Conservation (phyloP, 35 echinoderm and acorn worm genomes). For the Apostichopus californicus region DNA sequence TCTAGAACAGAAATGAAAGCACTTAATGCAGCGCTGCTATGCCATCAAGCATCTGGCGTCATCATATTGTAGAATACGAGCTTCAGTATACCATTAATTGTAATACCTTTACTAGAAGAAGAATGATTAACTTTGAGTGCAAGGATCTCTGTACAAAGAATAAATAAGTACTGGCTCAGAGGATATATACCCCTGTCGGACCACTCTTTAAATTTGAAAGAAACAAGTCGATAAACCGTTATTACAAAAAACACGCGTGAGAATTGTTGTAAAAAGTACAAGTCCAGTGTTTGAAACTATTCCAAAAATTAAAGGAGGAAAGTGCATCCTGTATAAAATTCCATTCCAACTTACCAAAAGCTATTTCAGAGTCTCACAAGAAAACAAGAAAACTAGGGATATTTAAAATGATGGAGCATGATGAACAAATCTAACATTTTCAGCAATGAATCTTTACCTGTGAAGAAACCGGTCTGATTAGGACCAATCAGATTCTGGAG, state of each 20-base stretch:
- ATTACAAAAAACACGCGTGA: slow-evolving; percentile 25
- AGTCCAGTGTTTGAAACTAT: slow-evolving; percentile 43
- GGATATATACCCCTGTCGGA: not conserved
- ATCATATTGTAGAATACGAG: not conserved
- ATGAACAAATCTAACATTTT: slow-evolving; percentile 25
- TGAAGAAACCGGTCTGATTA: slow-evolving; percentile 15
- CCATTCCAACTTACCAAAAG: no score
- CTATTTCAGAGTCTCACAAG: no score
- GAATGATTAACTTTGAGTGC: not conserved
- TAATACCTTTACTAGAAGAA: not conserved
- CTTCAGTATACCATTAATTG: not conserved
- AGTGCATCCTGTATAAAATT: no score
- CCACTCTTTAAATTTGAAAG: slow-evolving; percentile 9
- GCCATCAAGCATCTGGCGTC: not conserved
- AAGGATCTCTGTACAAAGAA: no score
- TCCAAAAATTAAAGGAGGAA: slow-evolving; percentile 36
- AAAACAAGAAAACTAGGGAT: no score
- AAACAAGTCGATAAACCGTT: slow-evolving; percentile 18
- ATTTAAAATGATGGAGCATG: not conserved
- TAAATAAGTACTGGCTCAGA: no score
- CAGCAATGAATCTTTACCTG: slow-evolving; percentile 21
- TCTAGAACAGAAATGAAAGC: no score
- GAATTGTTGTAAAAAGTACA: slow-evolving; percentile 21
- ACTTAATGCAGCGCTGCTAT: no score
- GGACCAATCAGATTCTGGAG: not conserved